These are phyloP conservation scores for Chloebia gouldiae DNA, from an alignment of 2,113 vertebrate species.

Conservation along the genomic window DNA sequence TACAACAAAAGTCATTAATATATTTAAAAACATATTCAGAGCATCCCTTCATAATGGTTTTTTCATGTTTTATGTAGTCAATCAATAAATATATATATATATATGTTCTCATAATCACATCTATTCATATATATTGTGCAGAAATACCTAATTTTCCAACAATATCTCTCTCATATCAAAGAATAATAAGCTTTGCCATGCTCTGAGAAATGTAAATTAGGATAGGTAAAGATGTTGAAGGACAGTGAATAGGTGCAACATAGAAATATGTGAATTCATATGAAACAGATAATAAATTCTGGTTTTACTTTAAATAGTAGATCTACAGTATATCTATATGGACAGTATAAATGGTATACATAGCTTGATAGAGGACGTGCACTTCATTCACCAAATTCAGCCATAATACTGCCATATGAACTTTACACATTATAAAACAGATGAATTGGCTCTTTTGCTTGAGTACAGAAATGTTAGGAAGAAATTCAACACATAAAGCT, in stretches of 20 bases:
- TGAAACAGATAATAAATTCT: background rate
- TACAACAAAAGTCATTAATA: background rate
- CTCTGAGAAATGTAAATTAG: fast-evolving
- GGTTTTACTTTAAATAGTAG: background rate
- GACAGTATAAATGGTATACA: too few relatives aligned
- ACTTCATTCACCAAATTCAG: background rate
- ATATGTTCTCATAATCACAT: background rate
- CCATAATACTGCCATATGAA: background rate
- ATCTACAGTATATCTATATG: background rate
- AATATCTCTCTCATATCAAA: background rate
- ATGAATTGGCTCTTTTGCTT: background rate
- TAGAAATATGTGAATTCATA: background rate
- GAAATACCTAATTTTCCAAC: background rate
- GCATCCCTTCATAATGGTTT: background rate
- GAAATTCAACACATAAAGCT: background rate
- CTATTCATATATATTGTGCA: background rate
- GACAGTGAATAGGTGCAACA: background rate
- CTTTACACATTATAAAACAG: background rate
- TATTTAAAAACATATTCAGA: background rate
- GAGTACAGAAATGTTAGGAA: background rate
- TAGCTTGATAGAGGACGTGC: background rate
- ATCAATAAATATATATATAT: background rate
- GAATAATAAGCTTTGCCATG: background rate
- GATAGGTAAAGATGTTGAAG: background rate
- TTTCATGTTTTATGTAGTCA: background rate